phyloP scores from a whole-genome alignment of 1,140 invertebrate genomes.

The Drosophila oshimai region DNA sequence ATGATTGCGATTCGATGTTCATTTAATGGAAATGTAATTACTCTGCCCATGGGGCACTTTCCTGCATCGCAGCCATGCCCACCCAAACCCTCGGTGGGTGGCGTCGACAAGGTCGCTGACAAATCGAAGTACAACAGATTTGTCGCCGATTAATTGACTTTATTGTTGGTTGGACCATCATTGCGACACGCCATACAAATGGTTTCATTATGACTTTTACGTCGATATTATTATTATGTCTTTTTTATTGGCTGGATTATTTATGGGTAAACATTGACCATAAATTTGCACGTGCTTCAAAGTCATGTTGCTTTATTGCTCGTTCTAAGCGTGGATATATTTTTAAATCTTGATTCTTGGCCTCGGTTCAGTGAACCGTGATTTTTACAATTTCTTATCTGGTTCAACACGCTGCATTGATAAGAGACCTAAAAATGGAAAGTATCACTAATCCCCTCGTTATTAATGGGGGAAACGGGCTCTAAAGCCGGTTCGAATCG shows the following conservation, averaged over 20 bases:
- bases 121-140: conserved; percentile 26
- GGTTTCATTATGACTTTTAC: conserved; percentile 45
- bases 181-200: conserved; percentile 46
- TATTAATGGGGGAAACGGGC: not conserved
- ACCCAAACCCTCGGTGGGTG: not conserved
- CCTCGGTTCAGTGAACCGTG: conserved; percentile 28
- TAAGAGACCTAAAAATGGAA: not conserved
- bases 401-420: not conserved
- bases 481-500: not conserved
- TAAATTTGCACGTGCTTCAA: conserved; percentile 21
- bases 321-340: not conserved
- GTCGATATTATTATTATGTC: conserved; percentile 5
- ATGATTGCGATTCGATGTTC: conserved; percentile 23
- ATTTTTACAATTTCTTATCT: conserved; percentile 24
- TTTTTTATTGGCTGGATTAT: conserved; percentile 28
- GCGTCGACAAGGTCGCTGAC: conserved; percentile 20
- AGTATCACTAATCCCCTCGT: not conserved
- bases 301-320: not conserved
- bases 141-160: conserved; percentile 14
- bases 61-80: not conserved
- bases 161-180: conserved; percentile 9
- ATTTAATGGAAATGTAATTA: conserved; percentile 37
- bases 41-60: not conserved
- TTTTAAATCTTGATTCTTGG: not conserved
- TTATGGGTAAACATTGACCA: conserved; percentile 31